Conservation (phyloP, 2,888 invertebrate species). For the Calameuta filiformis region DNA sequence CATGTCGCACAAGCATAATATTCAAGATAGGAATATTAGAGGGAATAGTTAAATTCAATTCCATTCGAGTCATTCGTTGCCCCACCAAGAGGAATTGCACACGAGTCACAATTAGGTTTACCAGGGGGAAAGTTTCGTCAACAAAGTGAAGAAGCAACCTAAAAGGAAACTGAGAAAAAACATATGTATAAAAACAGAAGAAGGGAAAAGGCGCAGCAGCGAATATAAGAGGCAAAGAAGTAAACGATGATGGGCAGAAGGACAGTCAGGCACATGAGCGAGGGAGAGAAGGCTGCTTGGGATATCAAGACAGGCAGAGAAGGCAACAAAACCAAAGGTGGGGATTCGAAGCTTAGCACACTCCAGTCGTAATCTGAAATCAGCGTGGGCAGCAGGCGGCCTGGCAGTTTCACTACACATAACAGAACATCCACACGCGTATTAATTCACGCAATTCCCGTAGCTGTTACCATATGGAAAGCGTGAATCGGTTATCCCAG, state of each 20-base stretch:
- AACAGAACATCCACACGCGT: background rate
- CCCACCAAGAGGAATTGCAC: background rate
- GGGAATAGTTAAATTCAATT: background rate
- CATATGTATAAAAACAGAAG: background rate
- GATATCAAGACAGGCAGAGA: background rate
- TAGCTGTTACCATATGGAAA: background rate
- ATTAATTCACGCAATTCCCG: background rate
- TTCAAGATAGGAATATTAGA: background rate
- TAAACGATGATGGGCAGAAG: background rate
- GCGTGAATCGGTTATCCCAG: background rate
- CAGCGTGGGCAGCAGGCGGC: background rate
- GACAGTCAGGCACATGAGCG: background rate
- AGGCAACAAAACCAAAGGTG: background rate
- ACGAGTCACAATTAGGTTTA: background rate
- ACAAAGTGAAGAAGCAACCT: background rate
- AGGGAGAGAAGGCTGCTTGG: background rate
- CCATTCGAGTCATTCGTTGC: background rate
- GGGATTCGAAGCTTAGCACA: background rate
- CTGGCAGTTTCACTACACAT: background rate
- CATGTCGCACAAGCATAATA: too few species aligned
- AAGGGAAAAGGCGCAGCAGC: background rate
- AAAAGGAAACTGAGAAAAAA: background rate
- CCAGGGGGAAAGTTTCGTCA: background rate
- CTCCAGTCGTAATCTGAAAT: slow-evolving; percentile 6
- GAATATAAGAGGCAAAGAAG: background rate